Percentiles rank a stretch among this genome's conserved stretches.
phyloP scores from a whole-genome alignment of 1,140 invertebrate species.

The Drosophila novamexicana region DNA sequence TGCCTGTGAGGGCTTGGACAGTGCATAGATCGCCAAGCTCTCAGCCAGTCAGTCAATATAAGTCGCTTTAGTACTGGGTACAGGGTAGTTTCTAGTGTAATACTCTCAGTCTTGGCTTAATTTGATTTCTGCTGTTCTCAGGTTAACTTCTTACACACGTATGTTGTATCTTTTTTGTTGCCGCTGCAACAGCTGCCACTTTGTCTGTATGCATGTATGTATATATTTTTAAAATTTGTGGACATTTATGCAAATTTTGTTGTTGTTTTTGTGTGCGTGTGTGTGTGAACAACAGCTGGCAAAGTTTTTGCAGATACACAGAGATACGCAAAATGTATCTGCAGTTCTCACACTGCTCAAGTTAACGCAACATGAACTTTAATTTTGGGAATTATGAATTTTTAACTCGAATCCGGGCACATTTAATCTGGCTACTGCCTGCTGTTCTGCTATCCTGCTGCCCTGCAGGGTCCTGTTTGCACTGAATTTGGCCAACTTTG shows the following conservation, averaged over 20 bases:
- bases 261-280: slow-evolving; percentile 51
- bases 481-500: slow-evolving; percentile 51
- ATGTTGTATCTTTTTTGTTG: slow-evolving; percentile 59
- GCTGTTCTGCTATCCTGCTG: background rate
- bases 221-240: slow-evolving; percentile 35
- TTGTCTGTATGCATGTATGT: slow-evolving; percentile 6
- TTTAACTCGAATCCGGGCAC: slow-evolving; percentile 32
- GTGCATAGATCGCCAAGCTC: too few species aligned
- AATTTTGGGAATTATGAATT: slow-evolving; percentile 77
- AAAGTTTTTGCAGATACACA: slow-evolving; percentile 14
- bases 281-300: slow-evolving; percentile 48
- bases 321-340: slow-evolving; percentile 21
- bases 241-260: slow-evolving; percentile 75
- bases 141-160: background rate
- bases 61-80: background rate
- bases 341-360: background rate
- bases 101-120: background rate
- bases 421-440: slow-evolving; percentile 21
- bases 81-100: background rate
- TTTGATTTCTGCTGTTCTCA: slow-evolving; percentile 6
- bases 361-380: slow-evolving; percentile 49
- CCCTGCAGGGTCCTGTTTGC: slow-evolving; percentile 30
- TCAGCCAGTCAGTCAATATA: too few species aligned
- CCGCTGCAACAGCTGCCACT: slow-evolving; percentile 66
- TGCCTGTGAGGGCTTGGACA: too few species aligned